Evolutionary conservation across 2,797 vertebrate species (phyloP).

Genomic region (Merluccius polli): DNA sequence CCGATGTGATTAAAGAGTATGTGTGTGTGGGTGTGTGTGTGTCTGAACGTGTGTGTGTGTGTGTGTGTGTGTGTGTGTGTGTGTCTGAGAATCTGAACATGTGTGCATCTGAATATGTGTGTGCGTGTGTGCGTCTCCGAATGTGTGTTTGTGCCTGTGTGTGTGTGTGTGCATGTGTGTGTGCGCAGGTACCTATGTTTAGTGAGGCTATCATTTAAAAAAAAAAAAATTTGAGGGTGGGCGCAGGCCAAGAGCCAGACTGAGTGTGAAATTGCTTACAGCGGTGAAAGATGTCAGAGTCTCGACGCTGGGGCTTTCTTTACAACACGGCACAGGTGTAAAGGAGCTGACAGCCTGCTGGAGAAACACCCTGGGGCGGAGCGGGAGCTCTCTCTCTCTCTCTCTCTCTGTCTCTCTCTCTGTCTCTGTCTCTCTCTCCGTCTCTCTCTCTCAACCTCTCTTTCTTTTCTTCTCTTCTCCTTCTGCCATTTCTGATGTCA

Average conservation of each 20-base stretch:
- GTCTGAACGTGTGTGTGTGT: no score
- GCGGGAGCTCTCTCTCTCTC: neutral
- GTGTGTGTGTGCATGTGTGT: conserved; percentile 6
- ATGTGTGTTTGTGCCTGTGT: no score
- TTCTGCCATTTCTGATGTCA: no score
- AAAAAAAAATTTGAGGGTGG: no score
- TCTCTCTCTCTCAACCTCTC: neutral
- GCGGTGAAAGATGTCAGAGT: conserved; percentile 55
- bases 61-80: neutral
- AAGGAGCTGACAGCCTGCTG: conserved; percentile 44
- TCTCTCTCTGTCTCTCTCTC: neutral
- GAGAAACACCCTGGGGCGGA: conserved; percentile 9
- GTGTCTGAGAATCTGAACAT: neutral
- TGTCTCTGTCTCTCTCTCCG: neutral
- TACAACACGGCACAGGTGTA: conserved; percentile 46
- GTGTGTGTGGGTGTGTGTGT: neutral
- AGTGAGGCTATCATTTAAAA: conserved; percentile 53
- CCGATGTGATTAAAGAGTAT: conserved; percentile 58
- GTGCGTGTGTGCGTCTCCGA: no score
- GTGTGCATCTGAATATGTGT: no score
- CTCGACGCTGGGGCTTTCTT: conserved; percentile 38
- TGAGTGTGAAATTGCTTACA: conserved; percentile 68
- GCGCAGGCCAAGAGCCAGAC: conserved; percentile 58
- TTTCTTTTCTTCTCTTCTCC: no score
- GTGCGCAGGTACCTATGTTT: conserved; percentile 23